Evolutionary conservation across 2,797 vertebrate species (phyloP).

Genomic region (Ceyx erithaca): DNA sequence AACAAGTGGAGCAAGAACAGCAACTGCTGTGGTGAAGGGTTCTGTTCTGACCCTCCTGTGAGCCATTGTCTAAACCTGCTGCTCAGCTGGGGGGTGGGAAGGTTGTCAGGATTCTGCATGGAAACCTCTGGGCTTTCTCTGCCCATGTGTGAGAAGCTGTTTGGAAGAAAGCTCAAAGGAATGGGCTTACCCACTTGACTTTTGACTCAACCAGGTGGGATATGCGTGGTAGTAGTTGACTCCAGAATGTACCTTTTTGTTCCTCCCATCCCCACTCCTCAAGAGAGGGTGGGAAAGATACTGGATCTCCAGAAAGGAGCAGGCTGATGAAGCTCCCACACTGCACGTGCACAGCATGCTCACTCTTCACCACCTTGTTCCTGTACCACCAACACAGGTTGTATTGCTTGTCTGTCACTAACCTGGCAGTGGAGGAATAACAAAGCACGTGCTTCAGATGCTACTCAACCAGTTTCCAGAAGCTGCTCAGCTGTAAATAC

Average conservation of each 20-base stretch:
- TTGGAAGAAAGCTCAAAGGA: background rate
- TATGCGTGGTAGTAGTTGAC: background rate
- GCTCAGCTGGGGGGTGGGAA: background rate
- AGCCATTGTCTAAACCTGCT: background rate
- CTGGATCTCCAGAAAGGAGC: background rate
- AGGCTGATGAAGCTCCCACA: background rate
- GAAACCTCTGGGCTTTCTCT: background rate
- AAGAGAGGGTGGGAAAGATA: background rate
- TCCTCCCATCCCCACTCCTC: background rate
- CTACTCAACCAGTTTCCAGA: background rate
- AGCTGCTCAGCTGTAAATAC: background rate
- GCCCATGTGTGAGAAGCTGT: background rate
- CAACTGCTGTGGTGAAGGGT: background rate
- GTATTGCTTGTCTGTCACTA: background rate
- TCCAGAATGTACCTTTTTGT: background rate
- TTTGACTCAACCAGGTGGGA: background rate
- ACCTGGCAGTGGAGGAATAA: background rate
- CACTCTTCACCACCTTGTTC: slow-evolving; percentile 1
- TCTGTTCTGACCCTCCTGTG: background rate
- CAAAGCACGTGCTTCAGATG: background rate
- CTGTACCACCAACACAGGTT: background rate
- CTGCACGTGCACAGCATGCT: slow-evolving; percentile 67
- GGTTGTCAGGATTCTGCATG: background rate
- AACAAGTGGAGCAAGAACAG: background rate
- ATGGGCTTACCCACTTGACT: background rate